Base-by-base conservation (phyloP, 2,113 vertebrate species). In the Poeciliopsis occidentalis region DNA sequence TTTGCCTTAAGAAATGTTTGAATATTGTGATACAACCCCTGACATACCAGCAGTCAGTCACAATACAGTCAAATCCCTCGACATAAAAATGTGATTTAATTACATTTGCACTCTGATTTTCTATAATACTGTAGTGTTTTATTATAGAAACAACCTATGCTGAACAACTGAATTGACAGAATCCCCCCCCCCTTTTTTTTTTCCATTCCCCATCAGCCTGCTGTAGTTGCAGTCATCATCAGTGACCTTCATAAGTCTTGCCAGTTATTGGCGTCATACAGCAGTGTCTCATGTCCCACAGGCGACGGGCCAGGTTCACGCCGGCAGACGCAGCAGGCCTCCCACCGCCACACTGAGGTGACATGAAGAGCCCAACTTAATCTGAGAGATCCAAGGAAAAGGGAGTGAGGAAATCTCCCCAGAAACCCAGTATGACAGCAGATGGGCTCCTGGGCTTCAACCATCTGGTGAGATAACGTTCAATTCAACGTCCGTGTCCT, bases 391-490 rank as follows among this genome's bases (percentile, higher is more conserved):
- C 37, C 1, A 75, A 80, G 84, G 73, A 87, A 84, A 69, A 80
- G 87, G 85, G 83, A 85, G 75, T 77, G 81, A 87, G 85, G 88
- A 92, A 84, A 89, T 84, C 72, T 90, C 80, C 69, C 64, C 71
- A 85, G 85, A 84, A 77, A 76, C 83, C 41, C 83, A 88, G 84
- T 88, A 76, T 67, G 75, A 81, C 79, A 87, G 90, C 93, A 93
- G 91, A 93, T 94, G 92, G 92, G 85, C 80, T 80, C 81, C 83
- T 65, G 83, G 84, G 69, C 80, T 83, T 85, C 75, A 76, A 90
- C 92, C 92, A 94, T 94, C 91, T 94, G 93, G 80, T 85, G 76
- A 87, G 37, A 84, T 86, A 83, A 76, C 51, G 65, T 90, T 77
- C 91, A 87, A 90, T 88, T 91, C 78, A 0, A 71, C 34, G 13